phyloP scores from a whole-genome alignment of 2,888 invertebrate genomes.

The Lycaena phlaeas region DNA sequence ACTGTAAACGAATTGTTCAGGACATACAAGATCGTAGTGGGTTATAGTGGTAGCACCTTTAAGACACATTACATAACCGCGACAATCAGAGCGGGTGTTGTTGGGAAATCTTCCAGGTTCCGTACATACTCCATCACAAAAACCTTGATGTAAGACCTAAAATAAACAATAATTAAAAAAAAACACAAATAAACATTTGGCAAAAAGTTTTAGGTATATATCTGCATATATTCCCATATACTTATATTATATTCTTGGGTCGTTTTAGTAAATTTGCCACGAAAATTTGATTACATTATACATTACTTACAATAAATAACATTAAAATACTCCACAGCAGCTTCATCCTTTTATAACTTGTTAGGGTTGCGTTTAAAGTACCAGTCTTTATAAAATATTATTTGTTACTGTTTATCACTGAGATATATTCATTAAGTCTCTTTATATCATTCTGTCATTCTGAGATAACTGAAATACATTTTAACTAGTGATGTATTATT shows the following conservation, averaged over 20 bases:
- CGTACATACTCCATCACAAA: constrained; percentile 34
- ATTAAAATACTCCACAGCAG: constrained; percentile 11
- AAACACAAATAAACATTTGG: too few species aligned
- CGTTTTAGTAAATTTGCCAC: too few species aligned
- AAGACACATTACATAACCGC: constrained; percentile 53
- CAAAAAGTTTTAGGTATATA: too few species aligned
- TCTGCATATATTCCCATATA: too few species aligned
- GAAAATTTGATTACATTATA: too few species aligned
- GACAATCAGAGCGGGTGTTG: constrained; percentile 37
- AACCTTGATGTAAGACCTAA: constrained; percentile 37
- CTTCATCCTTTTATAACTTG: constrained; percentile 13
- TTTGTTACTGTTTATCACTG: too few species aligned
- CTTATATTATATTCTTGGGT: too few species aligned
- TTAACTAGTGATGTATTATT: background rate
- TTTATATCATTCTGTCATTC: background rate
- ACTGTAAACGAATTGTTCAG: constrained; percentile 43
- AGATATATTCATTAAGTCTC: background rate
- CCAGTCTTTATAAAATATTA: too few species aligned
- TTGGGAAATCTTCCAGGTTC: constrained; percentile 47
- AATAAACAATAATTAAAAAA: constrained; percentile 25
- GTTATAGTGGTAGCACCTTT: constrained; percentile 32
- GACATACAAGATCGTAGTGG: constrained; percentile 46
- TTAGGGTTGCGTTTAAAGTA: too few species aligned
- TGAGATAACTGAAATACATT: background rate
- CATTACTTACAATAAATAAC: constrained; percentile 15